phyloP scores from a whole-genome alignment of 2,888 invertebrate genomes.

The Aleiodes alternator region DNA sequence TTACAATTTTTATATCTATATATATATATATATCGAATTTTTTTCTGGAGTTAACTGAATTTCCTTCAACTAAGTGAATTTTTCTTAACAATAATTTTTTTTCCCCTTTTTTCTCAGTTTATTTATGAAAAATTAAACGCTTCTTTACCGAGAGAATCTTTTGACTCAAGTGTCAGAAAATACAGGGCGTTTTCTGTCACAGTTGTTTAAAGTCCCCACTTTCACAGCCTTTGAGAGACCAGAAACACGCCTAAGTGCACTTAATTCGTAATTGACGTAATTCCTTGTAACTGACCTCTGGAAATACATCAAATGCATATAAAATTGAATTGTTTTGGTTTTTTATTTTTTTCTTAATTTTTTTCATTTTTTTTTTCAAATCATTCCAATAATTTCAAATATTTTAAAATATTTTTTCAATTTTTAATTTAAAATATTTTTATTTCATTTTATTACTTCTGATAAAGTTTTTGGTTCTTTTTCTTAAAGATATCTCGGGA shows the following conservation, averaged over 20 bases:
- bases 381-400: too few relatives aligned
- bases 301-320: constrained; percentile 24
- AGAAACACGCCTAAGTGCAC: constrained; percentile 60
- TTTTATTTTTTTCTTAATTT: too few relatives aligned
- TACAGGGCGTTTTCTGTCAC: constrained; percentile 39
- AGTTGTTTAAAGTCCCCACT: constrained; percentile 58
- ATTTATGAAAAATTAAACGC: background rate
- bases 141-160: constrained; percentile 20
- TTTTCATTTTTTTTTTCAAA: too few relatives aligned
- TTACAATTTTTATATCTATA: too few relatives aligned
- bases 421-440: too few relatives aligned
- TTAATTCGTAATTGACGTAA: constrained; percentile 70
- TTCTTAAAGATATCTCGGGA: too few relatives aligned
- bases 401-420: background rate
- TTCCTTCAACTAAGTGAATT: too few relatives aligned
- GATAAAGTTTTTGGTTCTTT: background rate
- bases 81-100: too few relatives aligned
- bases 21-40: too few relatives aligned
- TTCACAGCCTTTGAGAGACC: constrained; percentile 47
- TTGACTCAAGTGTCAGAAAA: constrained; percentile 45
- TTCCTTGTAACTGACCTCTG: constrained; percentile 59
- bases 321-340: background rate
- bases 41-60: too few relatives aligned
- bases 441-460: too few relatives aligned
- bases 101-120: too few relatives aligned